These are phyloP conservation scores for Limosa lapponica DNA, from an alignment of 2,797 vertebrate species.

Conservation along the genomic window DNA sequence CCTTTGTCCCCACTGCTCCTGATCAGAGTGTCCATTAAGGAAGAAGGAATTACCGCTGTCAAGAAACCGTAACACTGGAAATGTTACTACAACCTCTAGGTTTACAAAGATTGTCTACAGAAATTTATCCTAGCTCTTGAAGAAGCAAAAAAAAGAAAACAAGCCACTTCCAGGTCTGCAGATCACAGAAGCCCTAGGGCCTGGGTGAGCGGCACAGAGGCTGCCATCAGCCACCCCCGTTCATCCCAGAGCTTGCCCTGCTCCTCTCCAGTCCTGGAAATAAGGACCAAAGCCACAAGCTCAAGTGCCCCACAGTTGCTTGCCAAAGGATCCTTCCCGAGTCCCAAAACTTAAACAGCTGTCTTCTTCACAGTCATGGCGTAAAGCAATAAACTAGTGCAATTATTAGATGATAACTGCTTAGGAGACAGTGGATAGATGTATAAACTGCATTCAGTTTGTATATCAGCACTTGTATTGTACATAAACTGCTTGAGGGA, in stretches of 20 bases:
- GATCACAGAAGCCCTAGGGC: not conserved
- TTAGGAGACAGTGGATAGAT: not conserved
- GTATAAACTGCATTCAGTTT: not conserved
- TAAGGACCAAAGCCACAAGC: not conserved
- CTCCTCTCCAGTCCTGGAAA: not conserved
- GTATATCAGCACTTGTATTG: not conserved
- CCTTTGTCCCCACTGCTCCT: not conserved
- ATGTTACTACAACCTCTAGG: not conserved
- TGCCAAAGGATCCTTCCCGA: not conserved
- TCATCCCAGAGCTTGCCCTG: not conserved
- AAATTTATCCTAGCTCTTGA: not conserved
- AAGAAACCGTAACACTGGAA: not conserved
- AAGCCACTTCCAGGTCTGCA: not conserved
- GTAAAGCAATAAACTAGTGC: not conserved
- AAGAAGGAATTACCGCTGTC: not conserved
- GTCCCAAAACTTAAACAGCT: not conserved
- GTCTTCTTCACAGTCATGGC: not conserved
- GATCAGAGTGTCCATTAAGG: not conserved
- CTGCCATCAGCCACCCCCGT: not conserved
- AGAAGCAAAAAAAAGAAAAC: not conserved
- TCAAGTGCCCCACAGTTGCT: not conserved
- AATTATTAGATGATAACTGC: not conserved
- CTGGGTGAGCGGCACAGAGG: not conserved
- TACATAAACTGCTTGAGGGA: slow-evolving; percentile 6
- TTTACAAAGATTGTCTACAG: not conserved